phyloP scores from a whole-genome alignment of 2,888 invertebrate genomes.

The Habroteleia sp. region DNA sequence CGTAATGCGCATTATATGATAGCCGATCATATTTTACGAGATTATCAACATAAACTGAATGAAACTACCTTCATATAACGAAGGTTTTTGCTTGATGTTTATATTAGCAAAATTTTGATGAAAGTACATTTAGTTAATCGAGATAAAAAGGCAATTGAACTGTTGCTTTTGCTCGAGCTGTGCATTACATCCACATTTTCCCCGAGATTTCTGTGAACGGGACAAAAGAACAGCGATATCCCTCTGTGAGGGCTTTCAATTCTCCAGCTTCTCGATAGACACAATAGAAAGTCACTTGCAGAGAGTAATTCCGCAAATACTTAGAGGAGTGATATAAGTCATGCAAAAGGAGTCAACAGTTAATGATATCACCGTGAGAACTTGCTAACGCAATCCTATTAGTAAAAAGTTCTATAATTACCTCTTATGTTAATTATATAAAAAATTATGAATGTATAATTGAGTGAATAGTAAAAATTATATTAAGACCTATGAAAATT shows the following conservation, averaged over 20 bases:
- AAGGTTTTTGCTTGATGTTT: neutral
- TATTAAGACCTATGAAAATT: too few species aligned
- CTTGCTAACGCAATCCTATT: neutral
- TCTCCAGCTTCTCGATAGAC: constrained; percentile 27
- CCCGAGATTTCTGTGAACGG: constrained; percentile 21
- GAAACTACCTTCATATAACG: too few species aligned
- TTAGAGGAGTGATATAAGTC: constrained; percentile 17
- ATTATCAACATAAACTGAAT: too few species aligned
- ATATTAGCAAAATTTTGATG: constrained; percentile 4
- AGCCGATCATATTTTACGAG: constrained; percentile 2
- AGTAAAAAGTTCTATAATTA: too few species aligned
- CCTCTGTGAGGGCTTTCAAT: constrained; percentile 24
- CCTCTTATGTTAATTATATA: too few species aligned
- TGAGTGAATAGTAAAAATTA: too few species aligned
- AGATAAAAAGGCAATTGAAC: constrained; percentile 36
- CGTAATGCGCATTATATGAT: too few species aligned
- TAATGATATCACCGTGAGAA: constrained; percentile 19
- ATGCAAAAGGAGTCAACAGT: constrained; percentile 35
- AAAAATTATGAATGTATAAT: too few species aligned
- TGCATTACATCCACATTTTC: constrained; percentile 33
- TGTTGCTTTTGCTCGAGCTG: constrained; percentile 16
- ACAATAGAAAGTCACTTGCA: constrained; percentile 33
- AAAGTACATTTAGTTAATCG: constrained; percentile 8
- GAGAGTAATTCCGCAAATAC: constrained; percentile 52
- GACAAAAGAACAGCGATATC: constrained; percentile 42